Conservation (phyloP, 2,113 vertebrate genomes). For the Menura novaehollandiae region DNA sequence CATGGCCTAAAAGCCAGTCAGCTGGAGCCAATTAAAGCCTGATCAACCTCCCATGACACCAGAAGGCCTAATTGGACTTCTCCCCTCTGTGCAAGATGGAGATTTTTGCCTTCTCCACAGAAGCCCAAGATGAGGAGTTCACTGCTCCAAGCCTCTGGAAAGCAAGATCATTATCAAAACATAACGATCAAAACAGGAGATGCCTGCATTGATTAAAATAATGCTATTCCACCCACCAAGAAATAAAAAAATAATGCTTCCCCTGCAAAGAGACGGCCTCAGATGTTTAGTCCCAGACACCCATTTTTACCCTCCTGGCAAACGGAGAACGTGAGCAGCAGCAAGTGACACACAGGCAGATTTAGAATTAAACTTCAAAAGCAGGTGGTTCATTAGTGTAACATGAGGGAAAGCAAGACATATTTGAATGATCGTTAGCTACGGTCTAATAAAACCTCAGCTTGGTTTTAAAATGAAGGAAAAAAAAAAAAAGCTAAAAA, state of each 20-base stretch:
- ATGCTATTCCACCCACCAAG: neutral
- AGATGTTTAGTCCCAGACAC: neutral
- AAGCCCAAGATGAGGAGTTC: neutral
- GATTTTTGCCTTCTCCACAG: neutral
- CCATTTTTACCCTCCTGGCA: neutral
- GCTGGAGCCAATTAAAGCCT: conserved; percentile 17
- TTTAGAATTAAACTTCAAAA: conserved; percentile 35
- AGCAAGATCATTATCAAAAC: conserved; percentile 1
- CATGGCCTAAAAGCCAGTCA: neutral
- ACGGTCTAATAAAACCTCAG: neutral
- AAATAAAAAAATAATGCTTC: neutral
- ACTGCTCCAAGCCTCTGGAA: neutral
- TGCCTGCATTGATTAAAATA: neutral
- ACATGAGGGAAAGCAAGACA: neutral
- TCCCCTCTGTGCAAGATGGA: neutral
- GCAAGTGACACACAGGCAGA: neutral
- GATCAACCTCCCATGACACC: neutral
- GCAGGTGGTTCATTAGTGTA: neutral
- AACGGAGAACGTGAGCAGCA: neutral
- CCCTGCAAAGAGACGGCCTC: neutral
- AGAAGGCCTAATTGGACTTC: neutral
- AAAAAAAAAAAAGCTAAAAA: neutral
- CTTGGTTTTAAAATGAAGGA: neutral
- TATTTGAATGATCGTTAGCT: neutral
- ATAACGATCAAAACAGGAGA: neutral